Base-by-base conservation (phyloP, 2,113 vertebrate species). In the Hypocryptadius cinnamomeus region DNA sequence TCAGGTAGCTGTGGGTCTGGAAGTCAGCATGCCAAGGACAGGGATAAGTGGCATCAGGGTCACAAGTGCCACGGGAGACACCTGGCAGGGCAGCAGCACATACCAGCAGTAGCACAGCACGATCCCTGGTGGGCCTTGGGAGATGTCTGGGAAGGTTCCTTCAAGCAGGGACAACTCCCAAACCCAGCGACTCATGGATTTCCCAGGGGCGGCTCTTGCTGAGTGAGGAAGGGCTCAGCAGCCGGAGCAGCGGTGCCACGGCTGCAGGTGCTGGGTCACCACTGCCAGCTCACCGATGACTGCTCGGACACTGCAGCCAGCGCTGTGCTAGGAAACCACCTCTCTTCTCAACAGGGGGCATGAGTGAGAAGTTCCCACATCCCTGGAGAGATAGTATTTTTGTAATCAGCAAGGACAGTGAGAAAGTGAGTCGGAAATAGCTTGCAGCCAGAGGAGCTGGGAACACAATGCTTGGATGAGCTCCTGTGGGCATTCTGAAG, bases 381-480 rank as follows among this genome's bases (percentile, higher is more conserved):
- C 20, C 25, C 59, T 40, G 22, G 54, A 79, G 28, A 69, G 15
- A 22, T 0, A 6, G 44, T 50, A 37, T 28, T 31, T 72, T 25
- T 39, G 3, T 28, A 35, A 47, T 59, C 18, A 10, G 23, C 4
- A 53, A 89, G 22, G 31, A 44, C 7, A 51, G 9, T 6, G n/a
- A 69, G 40, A 39, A 77, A 70, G 10, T 17, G 13, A 19, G 40
- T 80, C 19, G 65, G 59, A 71, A 79, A 60, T 3, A n/a, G 17
- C 11, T 64, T 35, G 7, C 31, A 88, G 22, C 11, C 21, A 45
- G 39, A 50, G 25, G 6, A 70, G 12, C n/a, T 5, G 17, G 23
- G 12, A 23, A 8, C 3, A 8, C 0, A 0, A 8, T 0, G 0
- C 17, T 28, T 61, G 37, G 9, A 39, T 42, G 51, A 73, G 25